A percentile compares a stretch with the other conserved stretches of the same genome.
phyloP scores from a whole-genome alignment of 1,140 invertebrate species.

The Drosophila tsacasi region DNA sequence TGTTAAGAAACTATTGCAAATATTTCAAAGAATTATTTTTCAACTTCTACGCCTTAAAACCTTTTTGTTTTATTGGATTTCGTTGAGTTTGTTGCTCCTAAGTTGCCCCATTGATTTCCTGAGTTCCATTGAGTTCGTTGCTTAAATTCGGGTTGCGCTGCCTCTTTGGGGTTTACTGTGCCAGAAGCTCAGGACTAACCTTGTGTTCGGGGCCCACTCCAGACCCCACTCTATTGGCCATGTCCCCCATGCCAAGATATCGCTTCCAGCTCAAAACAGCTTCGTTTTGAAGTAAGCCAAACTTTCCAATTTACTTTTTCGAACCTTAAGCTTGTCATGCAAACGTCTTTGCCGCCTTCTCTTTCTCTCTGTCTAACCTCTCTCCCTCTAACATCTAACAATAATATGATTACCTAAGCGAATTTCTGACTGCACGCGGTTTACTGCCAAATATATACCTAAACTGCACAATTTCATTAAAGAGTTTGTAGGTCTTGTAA shows the following conservation, averaged over 20 bases:
- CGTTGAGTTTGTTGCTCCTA: conserved; percentile 39
- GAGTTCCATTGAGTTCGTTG: conserved; percentile 44
- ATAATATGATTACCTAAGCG: conserved; percentile 60
- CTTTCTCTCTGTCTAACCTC: conserved; percentile 52
- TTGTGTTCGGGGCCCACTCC: conserved; percentile 47
- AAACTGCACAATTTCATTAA: conserved; percentile 79
- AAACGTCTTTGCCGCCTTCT: conserved; percentile 70
- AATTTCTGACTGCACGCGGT: conserved; percentile 79
- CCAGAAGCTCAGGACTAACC: conserved; percentile 56
- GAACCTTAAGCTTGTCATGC: conserved; percentile 76
- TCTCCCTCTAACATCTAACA: conserved; percentile 49
- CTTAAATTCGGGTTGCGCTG: conserved; percentile 74
- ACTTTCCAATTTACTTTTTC: conserved; percentile 74
- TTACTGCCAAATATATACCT: conserved; percentile 64
- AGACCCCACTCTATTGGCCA: conserved; percentile 42
- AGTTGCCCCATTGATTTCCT: conserved; percentile 33
- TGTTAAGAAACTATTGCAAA: conserved; percentile 80
- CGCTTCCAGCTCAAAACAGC: conserved; percentile 67
- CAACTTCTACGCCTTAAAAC: conserved; percentile 65
- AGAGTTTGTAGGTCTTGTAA: conserved; percentile 71
- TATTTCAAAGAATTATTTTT: conserved; percentile 74
- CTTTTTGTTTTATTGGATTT: conserved; percentile 43
- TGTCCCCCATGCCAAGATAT: conserved; percentile 52
- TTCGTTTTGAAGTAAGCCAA: conserved; percentile 77
- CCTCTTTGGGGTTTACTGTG: conserved; percentile 65